A percentile compares a stretch with the other conserved stretches of the same genome.
These are phyloP conservation scores for Chloroceryle inda DNA, from an alignment of 2,797 vertebrate species.

Conservation along the genomic window DNA sequence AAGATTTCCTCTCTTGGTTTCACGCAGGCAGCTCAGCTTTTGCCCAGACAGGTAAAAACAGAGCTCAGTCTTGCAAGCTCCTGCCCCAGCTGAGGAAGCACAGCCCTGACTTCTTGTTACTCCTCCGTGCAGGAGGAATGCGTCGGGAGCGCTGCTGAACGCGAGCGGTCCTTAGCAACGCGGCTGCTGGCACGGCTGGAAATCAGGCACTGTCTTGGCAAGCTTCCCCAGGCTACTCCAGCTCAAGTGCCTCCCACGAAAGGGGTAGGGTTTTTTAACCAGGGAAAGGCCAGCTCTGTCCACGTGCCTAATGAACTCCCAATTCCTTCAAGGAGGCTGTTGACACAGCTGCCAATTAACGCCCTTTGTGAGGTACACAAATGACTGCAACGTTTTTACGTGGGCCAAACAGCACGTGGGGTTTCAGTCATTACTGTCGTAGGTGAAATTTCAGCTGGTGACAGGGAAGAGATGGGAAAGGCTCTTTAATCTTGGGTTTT, in stretches of 20 bases:
- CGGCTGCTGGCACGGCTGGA: not conserved
- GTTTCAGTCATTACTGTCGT: slow-evolving; percentile 23
- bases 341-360: slow-evolving; percentile 61
- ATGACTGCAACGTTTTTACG: not conserved
- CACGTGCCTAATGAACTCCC: not conserved
- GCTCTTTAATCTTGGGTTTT: slow-evolving; percentile 22
- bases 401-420: not conserved
- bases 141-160: fast-evolving
- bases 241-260: slow-evolving; percentile 23
- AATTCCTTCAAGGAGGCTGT: slow-evolving; percentile 20
- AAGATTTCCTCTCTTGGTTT: not conserved
- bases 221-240: not conserved
- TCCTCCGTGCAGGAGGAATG: not conserved
- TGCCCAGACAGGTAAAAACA: not conserved
- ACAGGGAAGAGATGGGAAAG: slow-evolving; percentile 26
- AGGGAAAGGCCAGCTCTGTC: not conserved
- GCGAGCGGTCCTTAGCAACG: not conserved
- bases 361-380: slow-evolving; percentile 26
- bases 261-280: not conserved
- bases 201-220: slow-evolving; percentile 33
- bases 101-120: not conserved
- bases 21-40: not conserved
- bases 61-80: not conserved
- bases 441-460: slow-evolving; percentile 23
- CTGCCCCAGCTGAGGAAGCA: fast-evolving